These are phyloP conservation scores for Megaceryle alcyon DNA, from an alignment of 2,797 vertebrate species.

Conservation along the genomic window DNA sequence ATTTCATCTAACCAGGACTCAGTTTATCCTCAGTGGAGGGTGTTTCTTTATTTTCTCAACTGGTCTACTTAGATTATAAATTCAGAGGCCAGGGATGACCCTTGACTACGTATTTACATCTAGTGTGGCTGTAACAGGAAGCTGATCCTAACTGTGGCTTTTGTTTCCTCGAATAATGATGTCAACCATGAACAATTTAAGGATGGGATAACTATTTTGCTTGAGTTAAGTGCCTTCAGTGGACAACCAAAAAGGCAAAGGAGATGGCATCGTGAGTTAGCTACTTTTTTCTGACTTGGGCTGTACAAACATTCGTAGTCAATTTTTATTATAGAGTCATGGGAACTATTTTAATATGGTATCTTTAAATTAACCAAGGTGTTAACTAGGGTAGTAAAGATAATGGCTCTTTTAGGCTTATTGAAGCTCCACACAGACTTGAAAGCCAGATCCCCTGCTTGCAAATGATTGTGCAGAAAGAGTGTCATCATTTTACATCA, in stretches of 20 bases:
- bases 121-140: neutral
- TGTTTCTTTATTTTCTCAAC: neutral
- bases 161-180: neutral
- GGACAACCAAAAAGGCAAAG: neutral
- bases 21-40: neutral
- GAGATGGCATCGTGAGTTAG: neutral
- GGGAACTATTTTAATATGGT: conserved; percentile 27
- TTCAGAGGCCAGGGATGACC: neutral
- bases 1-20: neutral
- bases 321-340: neutral
- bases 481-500: neutral
- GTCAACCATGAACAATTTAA: neutral
- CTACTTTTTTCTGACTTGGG: neutral
- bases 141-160: neutral
- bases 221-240: neutral
- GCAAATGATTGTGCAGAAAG: neutral
- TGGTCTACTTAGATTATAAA: neutral
- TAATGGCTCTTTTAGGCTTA: neutral
- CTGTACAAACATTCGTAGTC: neutral
- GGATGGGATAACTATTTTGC: neutral
- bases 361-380: conserved; percentile 51
- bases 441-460: neutral
- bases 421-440: neutral
- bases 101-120: neutral
- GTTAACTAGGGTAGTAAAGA: conserved; percentile 32